These are phyloP conservation scores for Amblyornis subalaris DNA, from an alignment of 2,113 vertebrate genomes.

Conservation along the genomic window DNA sequence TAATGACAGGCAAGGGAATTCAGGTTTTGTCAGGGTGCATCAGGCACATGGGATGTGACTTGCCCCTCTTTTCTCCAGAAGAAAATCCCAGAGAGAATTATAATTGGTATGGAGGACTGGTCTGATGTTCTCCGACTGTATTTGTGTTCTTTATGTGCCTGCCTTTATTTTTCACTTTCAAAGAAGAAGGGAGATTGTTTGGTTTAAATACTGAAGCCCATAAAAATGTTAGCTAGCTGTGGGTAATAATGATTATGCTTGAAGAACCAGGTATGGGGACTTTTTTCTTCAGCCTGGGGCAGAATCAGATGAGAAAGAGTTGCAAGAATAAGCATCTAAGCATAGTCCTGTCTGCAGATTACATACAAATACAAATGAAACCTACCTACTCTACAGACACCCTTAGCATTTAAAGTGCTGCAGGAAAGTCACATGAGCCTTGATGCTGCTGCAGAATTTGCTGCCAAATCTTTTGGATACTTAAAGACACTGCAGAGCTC, in stretches of 20 bases:
- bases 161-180: background rate
- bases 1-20: background rate
- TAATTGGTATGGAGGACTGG: background rate
- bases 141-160: background rate
- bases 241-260: background rate
- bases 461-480: background rate
- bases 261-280: background rate
- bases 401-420: background rate
- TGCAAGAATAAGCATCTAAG: background rate
- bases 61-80: background rate
- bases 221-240: background rate
- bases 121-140: background rate
- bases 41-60: background rate
- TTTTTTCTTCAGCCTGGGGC: background rate
- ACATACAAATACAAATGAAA: background rate
- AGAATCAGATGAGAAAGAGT: background rate
- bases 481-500: background rate
- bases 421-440: background rate
- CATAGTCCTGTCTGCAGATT: background rate
- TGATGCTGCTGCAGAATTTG: background rate
- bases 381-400: background rate
- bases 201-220: background rate
- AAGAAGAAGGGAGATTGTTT: background rate
- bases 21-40: background rate
- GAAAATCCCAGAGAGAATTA: background rate